Evolutionary conservation across 2,888 invertebrate genomes (phyloP), one percentile per base, ranked within the genome.

Genomic region (Stenotaenia linearis): DNA sequence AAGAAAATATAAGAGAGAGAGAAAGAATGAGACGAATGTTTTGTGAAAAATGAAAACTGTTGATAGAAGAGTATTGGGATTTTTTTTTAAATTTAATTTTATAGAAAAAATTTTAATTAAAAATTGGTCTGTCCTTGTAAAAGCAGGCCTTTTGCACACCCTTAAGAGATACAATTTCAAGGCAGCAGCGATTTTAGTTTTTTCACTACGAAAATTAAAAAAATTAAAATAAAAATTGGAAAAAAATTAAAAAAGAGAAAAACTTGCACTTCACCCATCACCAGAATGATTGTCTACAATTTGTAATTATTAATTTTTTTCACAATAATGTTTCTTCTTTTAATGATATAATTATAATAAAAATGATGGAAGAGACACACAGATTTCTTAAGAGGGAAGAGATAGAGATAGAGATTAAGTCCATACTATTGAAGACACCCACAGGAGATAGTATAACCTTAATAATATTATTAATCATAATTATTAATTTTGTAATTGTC

Each of bases 151-250:
- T 32, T 74, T 78, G 25, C 78, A 78, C 78, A 78, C 78, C 78
- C 79, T 40, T 79, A 79, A 79, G 79, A 79, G 79, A 79, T 79
- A 79, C 79, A 75, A 40, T 37, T 75, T 32, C 79, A 79, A 79
- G 79, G 79, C 75, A 40, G 32, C 32, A 30, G 75, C 30, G 18
- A 32, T 4, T n/a, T 74, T 15, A 18, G 28, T 10, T 37, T 37
- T 15, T 69, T 32, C 40, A 25, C n/a, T 50, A 4, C 50, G 6
- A n/a, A 21, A 21, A 25, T 18, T 28, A 4, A 32, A 32, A 32
- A 32, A 32, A 6, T 9, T 9, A 9, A 32, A 32, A 32, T 6
- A 32, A 32, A 32, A 32, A 9, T 32, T 4, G 9, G 9, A 32
- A 32, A 32, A 6, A 32, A 32, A 32, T 32, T 6, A 32, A 32